Conservation (phyloP, 2,113 vertebrate species). For the Oceanodroma tethys region DNA sequence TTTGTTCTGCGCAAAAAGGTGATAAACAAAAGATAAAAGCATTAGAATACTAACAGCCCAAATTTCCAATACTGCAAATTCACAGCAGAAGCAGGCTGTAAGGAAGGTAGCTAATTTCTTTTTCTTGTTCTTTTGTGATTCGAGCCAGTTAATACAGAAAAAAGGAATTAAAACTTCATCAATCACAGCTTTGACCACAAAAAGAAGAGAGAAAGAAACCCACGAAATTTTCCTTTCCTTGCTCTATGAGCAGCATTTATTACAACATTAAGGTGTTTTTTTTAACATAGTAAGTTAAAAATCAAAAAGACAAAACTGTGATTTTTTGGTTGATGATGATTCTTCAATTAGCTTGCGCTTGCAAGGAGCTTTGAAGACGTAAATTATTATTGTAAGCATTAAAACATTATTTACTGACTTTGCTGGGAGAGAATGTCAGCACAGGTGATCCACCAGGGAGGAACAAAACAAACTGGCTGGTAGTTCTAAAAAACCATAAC, state of each 20-base stretch:
- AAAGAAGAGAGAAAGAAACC: not conserved
- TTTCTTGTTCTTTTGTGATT: not conserved
- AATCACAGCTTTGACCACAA: not conserved
- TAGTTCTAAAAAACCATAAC: not conserved
- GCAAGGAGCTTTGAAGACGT: not conserved
- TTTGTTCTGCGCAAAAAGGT: not conserved
- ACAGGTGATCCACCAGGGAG: not conserved
- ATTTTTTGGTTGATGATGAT: not conserved
- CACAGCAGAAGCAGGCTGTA: not conserved
- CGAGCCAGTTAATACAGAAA: not conserved
- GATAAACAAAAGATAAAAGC: not conserved
- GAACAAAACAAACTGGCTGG: not conserved
- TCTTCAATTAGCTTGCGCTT: not conserved
- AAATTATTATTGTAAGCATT: not conserved
- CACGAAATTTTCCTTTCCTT: not conserved
- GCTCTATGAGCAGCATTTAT: not conserved
- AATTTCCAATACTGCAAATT: not conserved
- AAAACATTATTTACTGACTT: not conserved
- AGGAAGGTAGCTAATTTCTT: not conserved
- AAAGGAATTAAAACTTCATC: conserved; percentile 4
- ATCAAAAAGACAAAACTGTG: not conserved
- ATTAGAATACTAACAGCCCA: not conserved
- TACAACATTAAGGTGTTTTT: not conserved
- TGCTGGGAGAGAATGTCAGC: not conserved
- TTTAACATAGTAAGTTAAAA: not conserved